Evolutionary conservation across 1,140 invertebrate genomes (phyloP).

Genomic region (Drosophila neocordata): DNA sequence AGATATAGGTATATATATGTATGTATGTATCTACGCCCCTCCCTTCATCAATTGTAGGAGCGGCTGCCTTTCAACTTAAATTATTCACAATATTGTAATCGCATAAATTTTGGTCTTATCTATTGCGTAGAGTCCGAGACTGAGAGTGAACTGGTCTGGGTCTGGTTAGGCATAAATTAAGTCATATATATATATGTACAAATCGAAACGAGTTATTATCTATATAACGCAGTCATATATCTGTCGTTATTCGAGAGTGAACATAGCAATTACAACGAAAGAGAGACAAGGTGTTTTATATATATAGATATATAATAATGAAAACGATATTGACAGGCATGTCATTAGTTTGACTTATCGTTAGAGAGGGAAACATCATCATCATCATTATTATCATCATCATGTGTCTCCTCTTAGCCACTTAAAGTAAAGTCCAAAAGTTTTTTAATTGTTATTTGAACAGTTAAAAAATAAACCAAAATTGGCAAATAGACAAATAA

Average conservation of each 20-base stretch:
- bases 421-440: background rate
- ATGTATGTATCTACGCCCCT: background rate
- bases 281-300: conserved; percentile 39
- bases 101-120: conserved; percentile 63
- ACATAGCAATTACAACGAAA: conserved; percentile 38
- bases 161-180: conserved; percentile 41
- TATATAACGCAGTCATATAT: background rate
- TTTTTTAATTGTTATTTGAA: conserved; percentile 46
- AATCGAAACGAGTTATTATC: conserved; percentile 48
- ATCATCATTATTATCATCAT: background rate
- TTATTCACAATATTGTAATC: conserved; percentile 55
- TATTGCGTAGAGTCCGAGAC: conserved; percentile 29
- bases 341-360: conserved; percentile 39
- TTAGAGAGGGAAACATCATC: background rate
- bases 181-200: conserved; percentile 38
- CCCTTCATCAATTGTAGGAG: background rate
- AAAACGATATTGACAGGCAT: conserved; percentile 43
- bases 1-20: background rate
- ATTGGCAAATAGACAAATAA: conserved; percentile 34
- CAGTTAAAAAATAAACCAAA: conserved; percentile 3
- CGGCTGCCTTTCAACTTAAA: conserved; percentile 50
- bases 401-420: background rate
- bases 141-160: conserved; percentile 33
- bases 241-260: conserved; percentile 24
- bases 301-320: background rate